Evolutionary conservation across 2,113 vertebrate species (phyloP).

Genomic region (Blennius ocellaris): DNA sequence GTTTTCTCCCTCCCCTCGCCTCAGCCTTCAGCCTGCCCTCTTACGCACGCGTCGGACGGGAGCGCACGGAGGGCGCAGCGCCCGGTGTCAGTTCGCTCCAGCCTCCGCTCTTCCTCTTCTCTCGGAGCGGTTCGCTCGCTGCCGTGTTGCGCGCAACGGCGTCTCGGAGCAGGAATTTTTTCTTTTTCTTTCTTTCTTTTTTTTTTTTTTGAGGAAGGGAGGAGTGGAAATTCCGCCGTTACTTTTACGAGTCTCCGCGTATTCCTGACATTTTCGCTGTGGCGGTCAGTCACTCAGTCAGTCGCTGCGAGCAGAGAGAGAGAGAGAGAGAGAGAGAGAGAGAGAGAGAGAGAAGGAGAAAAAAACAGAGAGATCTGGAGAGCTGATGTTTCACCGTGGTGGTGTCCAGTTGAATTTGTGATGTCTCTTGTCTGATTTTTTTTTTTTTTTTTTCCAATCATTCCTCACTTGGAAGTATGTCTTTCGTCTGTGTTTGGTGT

Average conservation of each 20-base stretch:
- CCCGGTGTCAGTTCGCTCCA: conserved; percentile 59
- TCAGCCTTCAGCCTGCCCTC: neutral
- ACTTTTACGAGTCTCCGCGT: conserved; percentile 38
- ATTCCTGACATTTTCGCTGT: conserved; percentile 48
- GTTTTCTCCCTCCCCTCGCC: neutral
- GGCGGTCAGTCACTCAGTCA: conserved; percentile 39
- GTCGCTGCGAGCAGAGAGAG: conserved; percentile 17
- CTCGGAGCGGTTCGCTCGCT: conserved; percentile 26
- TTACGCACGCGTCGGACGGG: conserved; percentile 37
- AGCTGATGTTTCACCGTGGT: conserved; percentile 20
- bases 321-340: conserved; percentile 15
- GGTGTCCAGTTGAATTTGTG: conserved; percentile 8
- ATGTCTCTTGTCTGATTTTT: conserved; percentile 7
- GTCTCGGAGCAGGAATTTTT: conserved; percentile 48
- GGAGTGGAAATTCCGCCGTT: conserved; percentile 70
- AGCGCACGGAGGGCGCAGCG: conserved; percentile 65
- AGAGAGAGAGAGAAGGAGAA: conserved; percentile 21
- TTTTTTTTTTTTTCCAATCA: neutral
- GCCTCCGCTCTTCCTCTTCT: conserved; percentile 27
- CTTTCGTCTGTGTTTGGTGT: neutral
- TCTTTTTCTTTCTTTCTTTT: neutral
- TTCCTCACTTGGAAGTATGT: conserved; percentile 43
- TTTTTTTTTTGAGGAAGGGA: neutral
- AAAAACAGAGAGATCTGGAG: conserved; percentile 14
- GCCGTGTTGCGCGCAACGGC: conserved; percentile 35